Evolutionary conservation across 2,797 vertebrate species (phyloP), one percentile per base, ranked within the genome.

Genomic region (Jordanella pulchra): DNA sequence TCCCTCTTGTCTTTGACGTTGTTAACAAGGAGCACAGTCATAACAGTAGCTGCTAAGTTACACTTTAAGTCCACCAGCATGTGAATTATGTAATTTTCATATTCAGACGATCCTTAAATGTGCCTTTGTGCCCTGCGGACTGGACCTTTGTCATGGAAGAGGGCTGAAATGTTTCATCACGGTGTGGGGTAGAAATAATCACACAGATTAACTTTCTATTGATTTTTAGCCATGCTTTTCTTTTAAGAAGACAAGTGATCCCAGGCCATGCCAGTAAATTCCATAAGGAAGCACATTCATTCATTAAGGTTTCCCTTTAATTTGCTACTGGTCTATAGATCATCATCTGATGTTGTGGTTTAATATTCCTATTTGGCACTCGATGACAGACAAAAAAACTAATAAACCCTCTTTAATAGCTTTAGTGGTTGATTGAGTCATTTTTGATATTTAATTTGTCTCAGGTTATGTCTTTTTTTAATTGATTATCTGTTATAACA

Each of bases 401-500:
- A 53, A 73, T 35, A 72, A 30, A 68, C 54, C 47, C 39, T 76
- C 55, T 73, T 72, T 68, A 58, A 71, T 69, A 27, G 23, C 70
- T 67, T 66, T 44, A 42, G 42, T 47, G 21, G 63, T 71, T 65
- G 44, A 75, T 67, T 77, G 48, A 67, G 53, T 61, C 30, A 71
- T 12, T 45, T 51, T 61, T 45, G 13, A 71, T 54, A 50, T 80
- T 54, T 70, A 47, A 73, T 80, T 61, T 65, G 32, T 75, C 69
- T 44, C 13, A 44, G 65, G 55, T 18, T 2, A 9, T 60, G 76
- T 67, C 45, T 44, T 73, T 72, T 74, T 54, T 21, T n/a, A 74
- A 75, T 82, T 56, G 53, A 76, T 76, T 74, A 72, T 53, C 47
- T 69, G 53, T 81, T 72, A 84, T 84, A 70, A 76, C 55, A 47